phyloP scores from a whole-genome alignment of 2,888 invertebrate genomes.

The Caenorhabditis sp. region DNA sequence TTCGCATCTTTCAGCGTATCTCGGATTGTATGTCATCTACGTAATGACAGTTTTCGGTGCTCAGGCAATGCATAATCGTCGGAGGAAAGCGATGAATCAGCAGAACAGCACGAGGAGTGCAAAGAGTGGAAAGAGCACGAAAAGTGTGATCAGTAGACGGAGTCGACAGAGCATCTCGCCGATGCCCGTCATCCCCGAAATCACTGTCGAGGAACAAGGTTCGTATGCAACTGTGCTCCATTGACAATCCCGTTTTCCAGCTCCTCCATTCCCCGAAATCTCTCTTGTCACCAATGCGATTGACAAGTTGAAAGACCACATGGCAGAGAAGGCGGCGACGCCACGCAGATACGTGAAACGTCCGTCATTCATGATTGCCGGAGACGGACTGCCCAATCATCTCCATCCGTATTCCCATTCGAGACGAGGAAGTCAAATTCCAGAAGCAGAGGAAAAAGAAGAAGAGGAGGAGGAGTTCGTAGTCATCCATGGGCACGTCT shows the following conservation, averaged over 20 bases:
- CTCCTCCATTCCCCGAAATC: slow-evolving; percentile 48
- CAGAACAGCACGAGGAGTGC: slow-evolving; percentile 32
- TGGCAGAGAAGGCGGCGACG: slow-evolving; percentile 50
- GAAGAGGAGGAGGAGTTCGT: slow-evolving; percentile 68
- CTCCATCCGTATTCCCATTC: slow-evolving; percentile 46
- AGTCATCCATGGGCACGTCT: slow-evolving; percentile 68
- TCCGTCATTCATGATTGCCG: slow-evolving; percentile 42
- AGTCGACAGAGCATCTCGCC: slow-evolving; percentile 35
- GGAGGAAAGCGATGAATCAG: slow-evolving; percentile 30
- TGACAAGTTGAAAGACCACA: slow-evolving; percentile 54
- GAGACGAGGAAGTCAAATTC: slow-evolving; percentile 28
- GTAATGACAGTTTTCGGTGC: slow-evolving; percentile 85
- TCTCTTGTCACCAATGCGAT: slow-evolving; percentile 54
- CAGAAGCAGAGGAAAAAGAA: no score
- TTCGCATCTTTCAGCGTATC: slow-evolving; percentile 83
- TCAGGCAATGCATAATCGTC: slow-evolving; percentile 66
- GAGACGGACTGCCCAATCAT: slow-evolving; percentile 36
- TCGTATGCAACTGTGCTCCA: neutral
- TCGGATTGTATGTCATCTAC: slow-evolving; percentile 85
- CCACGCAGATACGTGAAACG: slow-evolving; percentile 28
- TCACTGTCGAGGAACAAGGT: slow-evolving; percentile 37
- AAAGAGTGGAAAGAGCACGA: slow-evolving; percentile 20
- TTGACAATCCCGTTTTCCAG: slow-evolving; percentile 8
- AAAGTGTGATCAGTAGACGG: slow-evolving; percentile 27
- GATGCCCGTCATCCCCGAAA: slow-evolving; percentile 39